These are phyloP conservation scores for Parasteatoda lunata DNA, from an alignment of 2,888 invertebrate genomes.

Conservation along the genomic window DNA sequence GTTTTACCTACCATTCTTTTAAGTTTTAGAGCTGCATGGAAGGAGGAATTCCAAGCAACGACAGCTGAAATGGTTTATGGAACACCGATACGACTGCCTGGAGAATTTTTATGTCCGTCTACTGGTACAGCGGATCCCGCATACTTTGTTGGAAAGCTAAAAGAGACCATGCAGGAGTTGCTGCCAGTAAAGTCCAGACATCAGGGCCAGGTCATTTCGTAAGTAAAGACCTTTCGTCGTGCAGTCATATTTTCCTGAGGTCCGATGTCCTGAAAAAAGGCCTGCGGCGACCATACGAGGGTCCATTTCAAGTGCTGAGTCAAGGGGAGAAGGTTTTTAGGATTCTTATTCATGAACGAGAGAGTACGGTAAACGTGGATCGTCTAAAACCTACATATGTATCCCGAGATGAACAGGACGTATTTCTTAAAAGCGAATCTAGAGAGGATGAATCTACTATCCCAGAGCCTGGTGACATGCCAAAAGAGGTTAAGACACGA, in stretches of 20 bases:
- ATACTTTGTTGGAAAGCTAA: not conserved
- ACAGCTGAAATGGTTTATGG: no score
- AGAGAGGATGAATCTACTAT: no score
- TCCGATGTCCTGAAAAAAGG: not conserved
- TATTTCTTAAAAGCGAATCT: no score
- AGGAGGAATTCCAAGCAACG: no score
- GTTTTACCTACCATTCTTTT: no score
- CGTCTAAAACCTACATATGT: not conserved
- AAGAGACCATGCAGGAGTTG: not conserved
- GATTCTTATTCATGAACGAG: not conserved
- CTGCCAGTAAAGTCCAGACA: not conserved
- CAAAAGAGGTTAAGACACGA: no score
- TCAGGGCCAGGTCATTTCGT: not conserved
- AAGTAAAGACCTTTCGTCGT: not conserved
- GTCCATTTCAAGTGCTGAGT: not conserved
- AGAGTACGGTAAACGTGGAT: not conserved
- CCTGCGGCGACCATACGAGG: not conserved
- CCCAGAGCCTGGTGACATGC: no score
- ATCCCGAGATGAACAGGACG: not conserved
- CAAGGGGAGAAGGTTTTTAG: not conserved
- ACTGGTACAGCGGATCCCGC: not conserved
- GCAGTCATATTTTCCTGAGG: not conserved
- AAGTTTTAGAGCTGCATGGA: no score
- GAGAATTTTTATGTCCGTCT: no score
- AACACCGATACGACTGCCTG: no score